These are phyloP conservation scores for Bruchidius siliquastri DNA, from an alignment of 2,888 invertebrate genomes.

Conservation along the genomic window DNA sequence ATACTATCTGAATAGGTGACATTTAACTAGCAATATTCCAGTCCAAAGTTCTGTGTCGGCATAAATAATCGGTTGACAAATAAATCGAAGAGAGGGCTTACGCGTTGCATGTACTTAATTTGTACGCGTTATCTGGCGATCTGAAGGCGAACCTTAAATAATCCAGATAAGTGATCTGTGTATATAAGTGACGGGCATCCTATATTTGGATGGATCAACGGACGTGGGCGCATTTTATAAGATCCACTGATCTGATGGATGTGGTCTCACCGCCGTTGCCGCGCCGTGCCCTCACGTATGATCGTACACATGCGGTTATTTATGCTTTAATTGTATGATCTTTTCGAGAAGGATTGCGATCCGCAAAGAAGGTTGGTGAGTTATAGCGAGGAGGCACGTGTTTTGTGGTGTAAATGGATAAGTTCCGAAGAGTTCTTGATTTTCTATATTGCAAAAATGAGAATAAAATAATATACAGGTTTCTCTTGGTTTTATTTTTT, in stretches of 20 bases:
- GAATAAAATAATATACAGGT: too few species aligned
- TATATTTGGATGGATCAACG: conserved; percentile 25
- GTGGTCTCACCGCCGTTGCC: background rate
- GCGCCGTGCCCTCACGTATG: background rate
- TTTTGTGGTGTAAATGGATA: background rate
- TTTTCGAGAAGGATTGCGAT: background rate
- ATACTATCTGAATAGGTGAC: too few species aligned
- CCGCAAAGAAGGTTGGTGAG: background rate
- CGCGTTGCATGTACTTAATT: conserved; percentile 15
- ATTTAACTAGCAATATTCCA: too few species aligned
- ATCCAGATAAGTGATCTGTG: conserved; percentile 27
- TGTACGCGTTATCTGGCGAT: conserved; percentile 27
- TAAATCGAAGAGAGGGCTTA: background rate
- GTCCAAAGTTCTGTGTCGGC: background rate
- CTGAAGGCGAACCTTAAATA: conserved; percentile 30
- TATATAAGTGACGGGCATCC: conserved; percentile 15
- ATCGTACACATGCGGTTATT: background rate
- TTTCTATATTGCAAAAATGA: too few species aligned
- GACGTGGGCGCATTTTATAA: conserved; percentile 4
- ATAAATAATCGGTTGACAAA: background rate
- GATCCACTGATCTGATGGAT: background rate
- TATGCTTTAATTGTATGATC: background rate
- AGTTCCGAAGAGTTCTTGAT: background rate
- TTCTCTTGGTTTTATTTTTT: too few species aligned
- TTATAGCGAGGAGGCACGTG: background rate